Conservation (phyloP, 2,113 vertebrate genomes). For the Psilopsiagon aurifrons region DNA sequence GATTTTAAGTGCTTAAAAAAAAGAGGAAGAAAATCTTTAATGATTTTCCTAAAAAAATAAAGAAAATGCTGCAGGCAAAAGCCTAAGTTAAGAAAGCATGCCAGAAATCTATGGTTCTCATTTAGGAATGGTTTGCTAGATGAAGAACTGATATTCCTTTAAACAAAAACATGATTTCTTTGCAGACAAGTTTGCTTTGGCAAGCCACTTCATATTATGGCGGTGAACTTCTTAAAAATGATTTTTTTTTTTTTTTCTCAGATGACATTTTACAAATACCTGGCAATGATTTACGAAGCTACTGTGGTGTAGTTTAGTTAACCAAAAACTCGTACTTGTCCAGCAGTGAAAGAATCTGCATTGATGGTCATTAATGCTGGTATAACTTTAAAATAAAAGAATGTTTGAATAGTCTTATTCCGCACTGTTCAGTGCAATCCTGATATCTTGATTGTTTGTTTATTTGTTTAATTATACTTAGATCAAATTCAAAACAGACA, state of each 20-base stretch:
- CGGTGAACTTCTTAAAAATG: background rate
- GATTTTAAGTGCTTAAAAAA: background rate
- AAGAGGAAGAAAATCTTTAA: background rate
- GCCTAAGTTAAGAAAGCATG: background rate
- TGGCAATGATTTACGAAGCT: constrained; percentile 16
- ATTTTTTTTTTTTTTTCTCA: background rate
- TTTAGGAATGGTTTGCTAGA: constrained; percentile 20
- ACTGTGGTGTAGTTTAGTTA: constrained; percentile 5
- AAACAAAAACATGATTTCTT: background rate
- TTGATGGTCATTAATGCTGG: background rate
- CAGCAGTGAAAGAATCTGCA: background rate
- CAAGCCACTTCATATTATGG: background rate
- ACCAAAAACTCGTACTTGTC: background rate
- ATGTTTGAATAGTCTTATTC: constrained; percentile 24
- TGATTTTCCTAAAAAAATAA: background rate
- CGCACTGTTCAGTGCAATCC: constrained; percentile 22
- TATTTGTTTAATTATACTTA: constrained; percentile 59
- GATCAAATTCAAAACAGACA: constrained; percentile 56
- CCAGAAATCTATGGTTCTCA: background rate
- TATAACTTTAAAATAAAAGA: constrained; percentile 10
- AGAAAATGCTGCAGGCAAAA: background rate
- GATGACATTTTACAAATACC: constrained; percentile 7
- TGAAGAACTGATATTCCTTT: constrained; percentile 10
- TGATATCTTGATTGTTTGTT: constrained; percentile 2
- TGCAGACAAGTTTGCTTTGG: background rate